Evolutionary conservation across 1,140 invertebrate species (phyloP).

Genomic region (Pentalonia nigronervosa): DNA sequence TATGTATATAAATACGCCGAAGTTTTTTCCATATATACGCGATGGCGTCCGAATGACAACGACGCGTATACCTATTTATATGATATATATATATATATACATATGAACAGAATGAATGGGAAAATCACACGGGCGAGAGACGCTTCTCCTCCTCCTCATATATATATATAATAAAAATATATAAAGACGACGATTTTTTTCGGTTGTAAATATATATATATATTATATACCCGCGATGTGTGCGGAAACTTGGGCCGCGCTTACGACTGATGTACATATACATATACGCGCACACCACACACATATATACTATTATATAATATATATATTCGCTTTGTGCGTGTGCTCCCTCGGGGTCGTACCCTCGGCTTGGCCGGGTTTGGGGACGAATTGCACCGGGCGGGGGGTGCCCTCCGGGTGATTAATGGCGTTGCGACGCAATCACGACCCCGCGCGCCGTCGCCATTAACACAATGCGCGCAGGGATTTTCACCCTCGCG

Average conservation of each 20-base stretch:
- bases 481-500: conserved; percentile 57
- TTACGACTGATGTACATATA: background rate
- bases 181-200: background rate
- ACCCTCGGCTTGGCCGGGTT: background rate
- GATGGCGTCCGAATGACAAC: conserved; percentile 46
- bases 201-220: background rate
- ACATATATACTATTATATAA: background rate
- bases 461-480: conserved; percentile 54
- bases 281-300: background rate
- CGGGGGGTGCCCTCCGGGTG: conserved; percentile 26
- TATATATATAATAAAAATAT: background rate
- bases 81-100: background rate
- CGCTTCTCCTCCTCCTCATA: background rate
- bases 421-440: conserved; percentile 58
- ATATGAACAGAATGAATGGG: conserved; percentile 32
- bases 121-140: conserved; percentile 41
- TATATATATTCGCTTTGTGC: background rate
- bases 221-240: background rate
- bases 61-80: background rate
- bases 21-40: conserved; percentile 15
- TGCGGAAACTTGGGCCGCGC: background rate
- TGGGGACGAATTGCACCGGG: background rate
- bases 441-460: conserved; percentile 54
- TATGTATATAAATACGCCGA: background rate
- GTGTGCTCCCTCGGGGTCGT: background rate